These are phyloP conservation scores for Holocentrus rufus DNA, from an alignment of 2,797 vertebrate genomes.

Conservation along the genomic window DNA sequence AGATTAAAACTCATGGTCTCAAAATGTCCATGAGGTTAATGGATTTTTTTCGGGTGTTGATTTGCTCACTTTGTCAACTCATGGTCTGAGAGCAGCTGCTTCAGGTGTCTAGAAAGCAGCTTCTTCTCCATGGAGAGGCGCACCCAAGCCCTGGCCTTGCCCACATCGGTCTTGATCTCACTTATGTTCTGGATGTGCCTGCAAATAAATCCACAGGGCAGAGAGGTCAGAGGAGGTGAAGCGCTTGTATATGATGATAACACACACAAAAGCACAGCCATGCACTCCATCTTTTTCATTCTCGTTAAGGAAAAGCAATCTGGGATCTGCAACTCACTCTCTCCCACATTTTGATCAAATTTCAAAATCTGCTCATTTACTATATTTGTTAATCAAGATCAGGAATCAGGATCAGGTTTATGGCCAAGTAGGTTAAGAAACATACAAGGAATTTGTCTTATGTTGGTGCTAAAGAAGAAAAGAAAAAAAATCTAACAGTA, in stretches of 20 bases:
- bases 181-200: conserved; percentile 99
- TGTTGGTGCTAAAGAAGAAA: too few species aligned
- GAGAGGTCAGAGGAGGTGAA: conserved; percentile 18
- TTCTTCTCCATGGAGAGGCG: conserved; percentile 99
- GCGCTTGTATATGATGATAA: background rate
- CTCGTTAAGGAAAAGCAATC: too few species aligned
- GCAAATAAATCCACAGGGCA: conserved; percentile 31
- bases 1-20: background rate
- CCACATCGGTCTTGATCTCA: conserved; percentile 99
- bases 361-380: too few species aligned
- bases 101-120: conserved; percentile 95
- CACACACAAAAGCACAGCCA: conserved; percentile 3
- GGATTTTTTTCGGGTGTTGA: background rate
- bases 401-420: too few species aligned
- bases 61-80: conserved; percentile 94
- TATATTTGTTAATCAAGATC: too few species aligned
- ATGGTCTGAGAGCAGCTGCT: conserved; percentile 95
- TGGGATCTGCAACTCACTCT: too few species aligned
- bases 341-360: too few species aligned
- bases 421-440: too few species aligned
- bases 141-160: conserved; percentile 98
- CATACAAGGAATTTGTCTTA: too few species aligned
- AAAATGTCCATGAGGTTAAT: too few species aligned
- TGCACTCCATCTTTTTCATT: background rate
- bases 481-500: too few species aligned